Base-by-base conservation (phyloP, 92 coral and sea anemone species). In the Paramuricea clavata region DNA sequence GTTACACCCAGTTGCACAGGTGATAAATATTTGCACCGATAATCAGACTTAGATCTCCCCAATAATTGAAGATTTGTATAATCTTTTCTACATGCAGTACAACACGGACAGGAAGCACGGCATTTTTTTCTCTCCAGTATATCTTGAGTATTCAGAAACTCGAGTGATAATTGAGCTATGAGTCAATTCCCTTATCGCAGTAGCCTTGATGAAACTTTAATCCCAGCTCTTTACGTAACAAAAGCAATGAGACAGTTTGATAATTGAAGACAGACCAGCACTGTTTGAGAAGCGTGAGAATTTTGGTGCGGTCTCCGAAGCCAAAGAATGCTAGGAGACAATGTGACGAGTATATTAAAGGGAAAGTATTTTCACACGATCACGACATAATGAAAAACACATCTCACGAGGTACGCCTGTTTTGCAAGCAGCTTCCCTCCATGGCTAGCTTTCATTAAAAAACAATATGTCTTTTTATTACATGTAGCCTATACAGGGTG, bases 241-340 rank as follows among this genome's bases (percentile, higher is more conserved):
- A 54, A 54, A 4, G 62, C 62, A 54, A 19, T 19, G 11, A 54
- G 23, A 21, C 26, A 54, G 22, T 5, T 19, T 3, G 62, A 17
- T 54, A 54, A 54, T 54, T 54, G 62, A 54, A 54, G 62, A 54
- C 62, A 54, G 62, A 54, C 62, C 62, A 54, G 0, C 27, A 21
- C 62, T 19, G 11, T 7, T 23, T 5, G 26, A 54, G 62, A 17
- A 21, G 62, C 62, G 62, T 54, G 62, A 54, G 62, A 54, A 54
- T 2, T 16, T 19, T 5, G 19, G 62, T 54, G 62, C 23, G 26
- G 62, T 17, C 1, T 21, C 3, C 23, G 54, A 47, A 12, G 54
- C 15, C 17, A 54, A 54, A 54, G 62, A 54, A 54, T 54, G 62
- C 62, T 54, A 17, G 22, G 25, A 54, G 62, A 54, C 62, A 54